phyloP scores from a whole-genome alignment of 2,113 vertebrate species.

The Tachycineta bicolor region DNA sequence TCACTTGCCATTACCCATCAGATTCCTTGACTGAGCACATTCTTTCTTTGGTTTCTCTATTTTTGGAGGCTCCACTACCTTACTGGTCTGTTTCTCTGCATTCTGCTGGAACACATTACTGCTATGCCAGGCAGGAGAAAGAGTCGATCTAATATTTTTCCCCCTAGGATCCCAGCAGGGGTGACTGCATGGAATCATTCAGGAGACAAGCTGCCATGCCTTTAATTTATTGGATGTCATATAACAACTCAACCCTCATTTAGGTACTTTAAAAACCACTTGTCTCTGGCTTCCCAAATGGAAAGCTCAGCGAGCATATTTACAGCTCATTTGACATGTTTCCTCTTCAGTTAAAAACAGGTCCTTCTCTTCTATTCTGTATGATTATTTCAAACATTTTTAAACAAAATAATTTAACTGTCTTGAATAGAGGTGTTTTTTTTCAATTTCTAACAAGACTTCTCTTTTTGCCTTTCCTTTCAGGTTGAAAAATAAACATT shows the following conservation, averaged over 20 bases:
- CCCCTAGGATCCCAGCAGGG: not conserved
- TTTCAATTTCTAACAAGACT: not conserved
- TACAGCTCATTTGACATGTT: not conserved
- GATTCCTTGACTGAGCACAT: not conserved
- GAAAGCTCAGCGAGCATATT: not conserved
- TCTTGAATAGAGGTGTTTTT: not conserved
- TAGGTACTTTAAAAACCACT: conserved; percentile 14
- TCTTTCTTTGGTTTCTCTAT: not conserved
- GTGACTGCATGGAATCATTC: not conserved
- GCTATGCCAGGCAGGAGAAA: not conserved
- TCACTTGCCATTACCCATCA: not conserved
- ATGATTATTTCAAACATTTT: not conserved
- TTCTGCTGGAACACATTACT: not conserved
- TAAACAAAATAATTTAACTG: not conserved
- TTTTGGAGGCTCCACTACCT: not conserved
- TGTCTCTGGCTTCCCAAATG: not conserved
- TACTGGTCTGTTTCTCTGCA: not conserved
- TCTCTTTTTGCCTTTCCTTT: not conserved
- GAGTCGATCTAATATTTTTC: not conserved
- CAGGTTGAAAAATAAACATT: not conserved
- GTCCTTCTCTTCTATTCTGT: not conserved
- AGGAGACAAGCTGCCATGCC: not conserved
- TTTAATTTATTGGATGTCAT: conserved; percentile 21
- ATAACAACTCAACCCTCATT: not conserved
- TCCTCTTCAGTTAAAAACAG: not conserved